Evolutionary conservation across 92 coral and sea anemone species (phyloP), one percentile per base, ranked within the genome.

Genomic region (Palythoa grandis): DNA sequence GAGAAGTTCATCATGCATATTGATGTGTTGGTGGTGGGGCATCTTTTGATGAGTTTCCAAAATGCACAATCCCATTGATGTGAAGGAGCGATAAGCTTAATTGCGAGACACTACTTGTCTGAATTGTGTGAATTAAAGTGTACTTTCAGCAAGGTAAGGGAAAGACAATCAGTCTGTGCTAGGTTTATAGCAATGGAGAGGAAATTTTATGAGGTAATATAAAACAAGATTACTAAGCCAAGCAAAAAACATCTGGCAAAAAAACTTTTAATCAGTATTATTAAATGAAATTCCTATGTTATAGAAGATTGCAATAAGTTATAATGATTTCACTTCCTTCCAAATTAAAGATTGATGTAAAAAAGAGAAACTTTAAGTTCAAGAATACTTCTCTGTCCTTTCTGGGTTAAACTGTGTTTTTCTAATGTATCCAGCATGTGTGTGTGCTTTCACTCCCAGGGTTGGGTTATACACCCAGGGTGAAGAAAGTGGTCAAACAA

Each of bases 11-110:
- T 80, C 85, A 40, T 80, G 85, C 85, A 43, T 14, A 22, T 65
- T 68, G 85, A 65, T 80, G 74, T 25, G 69, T 77, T 58, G 70
- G 24, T 25, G 83, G 73, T 65, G 74, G 74, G 85, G 39, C 65
- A 66, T 80, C 85, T 80, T 80, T 80, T 80, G 85, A 80, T 80
- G 85, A 66, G 74, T 79, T 79, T 67, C 50, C 85, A 65, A 47
- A 79, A 67, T 80, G 85, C 60, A 74, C 85, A 80, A 80, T 80
- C 85, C 35, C 85, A 66, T 80, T 80, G 85, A 80, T 80, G 85
- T 80, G 74, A 80, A 80, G 85, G 72, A 66, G 58, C 74, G 58
- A 80, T 80, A 80, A 66, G 25, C 85, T 80, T 60, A 80, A 80
- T 80, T 80, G 85, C 85, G 74, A 80, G 85, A 80, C 85, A 40